Evolutionary conservation across 2,113 vertebrate genomes (phyloP).

Genomic region (Coptodon rendalli): DNA sequence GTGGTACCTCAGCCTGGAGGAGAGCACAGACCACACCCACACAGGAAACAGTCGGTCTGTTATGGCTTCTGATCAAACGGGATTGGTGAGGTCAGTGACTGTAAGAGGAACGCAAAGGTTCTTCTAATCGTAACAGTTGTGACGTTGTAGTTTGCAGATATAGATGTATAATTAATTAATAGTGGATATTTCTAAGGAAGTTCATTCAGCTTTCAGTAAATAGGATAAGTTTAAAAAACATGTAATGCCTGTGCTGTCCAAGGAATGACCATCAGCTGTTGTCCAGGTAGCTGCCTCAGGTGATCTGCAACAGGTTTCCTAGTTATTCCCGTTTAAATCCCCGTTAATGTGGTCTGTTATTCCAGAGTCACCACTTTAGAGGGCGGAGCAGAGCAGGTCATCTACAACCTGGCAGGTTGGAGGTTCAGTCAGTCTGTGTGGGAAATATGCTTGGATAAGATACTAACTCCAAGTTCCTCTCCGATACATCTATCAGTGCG

Average conservation of each 20-base stretch:
- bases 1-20: neutral
- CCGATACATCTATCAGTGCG: neutral
- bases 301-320: neutral
- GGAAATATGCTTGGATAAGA: fast-evolving
- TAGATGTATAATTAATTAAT: neutral
- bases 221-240: fast-evolving
- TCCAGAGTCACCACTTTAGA: neutral
- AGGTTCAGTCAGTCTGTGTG: neutral
- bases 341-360: neutral
- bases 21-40: neutral
- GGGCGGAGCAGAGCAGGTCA: neutral
- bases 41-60: neutral
- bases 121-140: neutral
- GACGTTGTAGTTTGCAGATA: neutral
- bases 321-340: neutral
- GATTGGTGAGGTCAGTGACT: neutral
- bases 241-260: neutral
- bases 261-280: neutral
- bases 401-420: neutral
- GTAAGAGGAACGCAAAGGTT: neutral
- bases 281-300: neutral
- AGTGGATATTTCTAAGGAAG: neutral
- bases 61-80: neutral
- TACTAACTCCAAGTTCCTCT: fast-evolving
- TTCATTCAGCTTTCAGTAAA: neutral